Percentiles rank a stretch among this genome's conserved stretches.
phyloP scores from a whole-genome alignment of 2,797 vertebrate genomes.

The Enteromius radiatus region DNA sequence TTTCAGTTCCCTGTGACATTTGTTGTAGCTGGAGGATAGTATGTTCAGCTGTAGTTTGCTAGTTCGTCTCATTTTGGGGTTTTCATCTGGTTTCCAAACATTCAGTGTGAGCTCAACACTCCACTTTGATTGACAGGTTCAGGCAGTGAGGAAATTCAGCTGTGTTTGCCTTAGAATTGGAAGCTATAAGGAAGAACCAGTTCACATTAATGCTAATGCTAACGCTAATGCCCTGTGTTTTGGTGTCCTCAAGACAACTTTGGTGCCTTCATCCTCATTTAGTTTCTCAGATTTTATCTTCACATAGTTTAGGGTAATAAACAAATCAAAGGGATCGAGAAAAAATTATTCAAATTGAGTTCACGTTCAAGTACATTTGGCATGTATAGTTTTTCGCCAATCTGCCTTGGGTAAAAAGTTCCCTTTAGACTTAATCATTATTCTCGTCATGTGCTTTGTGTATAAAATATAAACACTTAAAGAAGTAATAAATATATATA shows the following conservation, averaged over 20 bases:
- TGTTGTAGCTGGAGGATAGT: constrained; percentile 2
- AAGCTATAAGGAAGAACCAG: not conserved
- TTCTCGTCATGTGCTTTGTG: not conserved
- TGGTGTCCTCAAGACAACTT: not conserved
- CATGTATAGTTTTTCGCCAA: not conserved
- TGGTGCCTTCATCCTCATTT: not conserved
- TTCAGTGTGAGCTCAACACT: constrained; percentile 2
- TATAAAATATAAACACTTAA: constrained; percentile 18
- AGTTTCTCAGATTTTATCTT: not conserved
- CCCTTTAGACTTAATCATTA: not conserved
- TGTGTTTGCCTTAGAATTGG: not conserved
- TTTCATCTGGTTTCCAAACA: constrained; percentile 13
- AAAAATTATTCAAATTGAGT: not conserved
- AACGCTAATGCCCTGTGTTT: not conserved
- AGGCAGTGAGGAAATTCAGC: constrained; percentile 6
- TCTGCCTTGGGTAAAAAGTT: not conserved
- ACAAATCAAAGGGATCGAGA: not conserved
- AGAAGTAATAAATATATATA: not conserved
- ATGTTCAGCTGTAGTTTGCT: constrained; percentile 12
- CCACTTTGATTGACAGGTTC: not conserved
- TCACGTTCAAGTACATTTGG: not conserved
- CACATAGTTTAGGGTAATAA: not conserved
- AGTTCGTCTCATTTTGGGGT: not conserved
- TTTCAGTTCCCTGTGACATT: constrained; percentile 7
- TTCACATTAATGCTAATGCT: not conserved